These are phyloP conservation scores for Dusona sp. DNA, from an alignment of 2,888 invertebrate species.

Conservation along the genomic window DNA sequence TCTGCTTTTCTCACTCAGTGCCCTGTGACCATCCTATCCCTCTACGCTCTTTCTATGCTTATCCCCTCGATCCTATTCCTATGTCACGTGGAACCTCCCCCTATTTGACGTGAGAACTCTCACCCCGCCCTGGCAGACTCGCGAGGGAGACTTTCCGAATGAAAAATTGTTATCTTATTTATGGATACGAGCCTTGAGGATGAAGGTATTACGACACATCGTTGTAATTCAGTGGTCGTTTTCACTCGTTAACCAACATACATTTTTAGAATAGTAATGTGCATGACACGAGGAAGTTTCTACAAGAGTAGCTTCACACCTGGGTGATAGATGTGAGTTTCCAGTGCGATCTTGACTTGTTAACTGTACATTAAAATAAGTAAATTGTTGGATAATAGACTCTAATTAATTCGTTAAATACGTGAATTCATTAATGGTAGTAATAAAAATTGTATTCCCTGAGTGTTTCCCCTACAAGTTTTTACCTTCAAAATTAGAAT, in stretches of 20 bases:
- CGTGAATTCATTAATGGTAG: constrained; percentile 41
- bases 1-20: constrained; percentile 74
- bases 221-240: constrained; percentile 55
- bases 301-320: constrained; percentile 73
- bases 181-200: constrained; percentile 79
- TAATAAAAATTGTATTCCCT: constrained; percentile 34
- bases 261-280: constrained; percentile 74
- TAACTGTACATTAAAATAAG: constrained; percentile 26
- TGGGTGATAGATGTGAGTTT: constrained; percentile 57
- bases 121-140: constrained; percentile 55
- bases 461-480: neutral
- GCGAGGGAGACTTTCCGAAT: constrained; percentile 71
- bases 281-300: constrained; percentile 55
- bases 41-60: constrained; percentile 68
- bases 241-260: constrained; percentile 74
- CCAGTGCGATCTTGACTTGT: constrained; percentile 49
- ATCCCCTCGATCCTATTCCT: constrained; percentile 58
- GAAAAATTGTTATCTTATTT: constrained; percentile 84
- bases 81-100: constrained; percentile 57
- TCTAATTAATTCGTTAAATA: constrained; percentile 65
- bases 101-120: constrained; percentile 59
- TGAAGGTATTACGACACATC: constrained; percentile 69
- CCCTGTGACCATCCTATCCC: constrained; percentile 48
- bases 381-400: constrained; percentile 31
- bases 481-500: constrained; percentile 27